These are phyloP conservation scores for Chaenodraco wilsoni DNA, from an alignment of 2,797 vertebrate genomes.

Conservation along the genomic window DNA sequence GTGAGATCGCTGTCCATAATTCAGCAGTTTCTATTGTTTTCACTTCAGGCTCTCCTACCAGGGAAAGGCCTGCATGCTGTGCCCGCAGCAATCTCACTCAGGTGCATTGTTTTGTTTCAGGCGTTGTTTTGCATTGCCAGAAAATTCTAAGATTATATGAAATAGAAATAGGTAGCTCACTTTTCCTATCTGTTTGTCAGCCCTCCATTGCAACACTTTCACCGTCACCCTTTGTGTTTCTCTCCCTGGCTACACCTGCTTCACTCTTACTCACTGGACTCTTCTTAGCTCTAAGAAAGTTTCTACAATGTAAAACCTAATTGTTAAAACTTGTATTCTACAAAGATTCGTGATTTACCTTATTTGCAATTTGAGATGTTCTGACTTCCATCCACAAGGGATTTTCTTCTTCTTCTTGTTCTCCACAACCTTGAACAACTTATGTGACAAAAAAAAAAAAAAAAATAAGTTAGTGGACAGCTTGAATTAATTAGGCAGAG, in stretches of 20 bases:
- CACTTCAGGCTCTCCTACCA: constrained; percentile 26
- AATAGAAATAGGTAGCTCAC: neutral
- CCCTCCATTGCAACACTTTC: neutral
- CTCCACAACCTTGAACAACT: neutral
- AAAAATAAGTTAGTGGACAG: neutral
- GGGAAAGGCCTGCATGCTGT: constrained; percentile 22
- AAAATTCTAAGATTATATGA: constrained; percentile 1
- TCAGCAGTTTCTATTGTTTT: constrained; percentile 59
- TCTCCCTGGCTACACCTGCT: neutral
- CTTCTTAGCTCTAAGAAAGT: neutral
- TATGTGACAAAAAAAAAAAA: neutral
- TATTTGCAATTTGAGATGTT: neutral
- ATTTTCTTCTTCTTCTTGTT: neutral
- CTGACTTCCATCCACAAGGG: neutral
- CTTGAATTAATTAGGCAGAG: neutral
- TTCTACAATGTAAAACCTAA: neutral
- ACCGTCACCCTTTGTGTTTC: neutral
- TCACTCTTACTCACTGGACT: neutral
- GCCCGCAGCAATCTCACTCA: constrained; percentile 4
- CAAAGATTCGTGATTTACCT: neutral
- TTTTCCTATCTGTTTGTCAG: neutral
- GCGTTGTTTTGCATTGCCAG: constrained; percentile 2
- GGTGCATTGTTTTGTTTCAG: constrained; percentile 14
- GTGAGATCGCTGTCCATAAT: constrained; percentile 58
- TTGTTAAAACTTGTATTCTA: neutral